phyloP scores from a whole-genome alignment of 2,888 invertebrate genomes.

The Thera britannica region DNA sequence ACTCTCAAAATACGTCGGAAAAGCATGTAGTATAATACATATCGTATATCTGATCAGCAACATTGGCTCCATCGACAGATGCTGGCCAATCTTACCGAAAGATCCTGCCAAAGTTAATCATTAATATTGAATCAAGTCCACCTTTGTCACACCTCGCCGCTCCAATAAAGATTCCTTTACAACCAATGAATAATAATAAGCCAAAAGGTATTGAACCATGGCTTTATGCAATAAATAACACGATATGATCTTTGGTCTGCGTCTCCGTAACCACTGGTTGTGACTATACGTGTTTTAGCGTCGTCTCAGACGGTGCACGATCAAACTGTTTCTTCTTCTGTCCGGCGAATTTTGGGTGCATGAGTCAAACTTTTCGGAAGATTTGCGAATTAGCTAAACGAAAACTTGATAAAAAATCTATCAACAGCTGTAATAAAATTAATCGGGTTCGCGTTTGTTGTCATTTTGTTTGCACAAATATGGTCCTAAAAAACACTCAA shows the following conservation, averaged over 20 bases:
- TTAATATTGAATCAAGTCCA: conserved; percentile 4
- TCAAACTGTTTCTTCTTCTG: conserved; percentile 3
- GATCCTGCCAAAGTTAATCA: conserved; percentile 2
- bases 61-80: background rate
- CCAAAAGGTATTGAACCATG: conserved; percentile 68
- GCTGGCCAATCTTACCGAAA: background rate
- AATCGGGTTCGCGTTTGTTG: too few relatives aligned
- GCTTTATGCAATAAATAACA: conserved; percentile 70
- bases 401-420: background rate
- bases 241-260: conserved; percentile 66
- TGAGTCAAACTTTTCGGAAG: background rate
- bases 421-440: too few relatives aligned
- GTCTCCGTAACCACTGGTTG: conserved; percentile 43
- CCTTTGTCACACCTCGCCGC: conserved; percentile 45
- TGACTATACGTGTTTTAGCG: conserved; percentile 34
- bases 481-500: background rate
- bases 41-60: background rate
- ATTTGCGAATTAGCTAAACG: background rate
- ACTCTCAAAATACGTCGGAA: background rate
- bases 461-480: background rate
- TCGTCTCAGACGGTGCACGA: conserved; percentile 15
- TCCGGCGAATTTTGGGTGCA: background rate
- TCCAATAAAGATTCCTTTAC: conserved; percentile 54
- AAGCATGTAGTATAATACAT: too few relatives aligned
- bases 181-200: conserved; percentile 70